Evolutionary conservation across 2,113 vertebrate species (phyloP).

Genomic region (Mungos mungo): DNA sequence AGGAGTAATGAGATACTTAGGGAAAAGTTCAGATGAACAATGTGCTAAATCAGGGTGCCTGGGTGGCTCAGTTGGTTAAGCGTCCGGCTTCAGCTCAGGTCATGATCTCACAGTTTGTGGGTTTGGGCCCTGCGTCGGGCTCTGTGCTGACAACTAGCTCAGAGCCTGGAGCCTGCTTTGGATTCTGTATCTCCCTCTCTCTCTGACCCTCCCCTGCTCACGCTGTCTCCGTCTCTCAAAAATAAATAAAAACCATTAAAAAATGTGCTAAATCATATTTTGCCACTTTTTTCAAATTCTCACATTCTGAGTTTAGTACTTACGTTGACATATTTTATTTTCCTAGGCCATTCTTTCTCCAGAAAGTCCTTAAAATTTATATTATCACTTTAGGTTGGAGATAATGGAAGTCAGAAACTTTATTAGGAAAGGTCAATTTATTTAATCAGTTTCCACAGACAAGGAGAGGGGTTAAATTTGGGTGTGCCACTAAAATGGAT

Average conservation of each 20-base stretch:
- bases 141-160: too few species aligned
- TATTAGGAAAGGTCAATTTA: not conserved
- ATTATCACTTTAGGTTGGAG: not conserved
- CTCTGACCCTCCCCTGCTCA: too few species aligned
- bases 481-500: not conserved
- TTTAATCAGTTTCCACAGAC: slow-evolving; percentile 19
- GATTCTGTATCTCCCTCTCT: too few species aligned
- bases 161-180: too few species aligned
- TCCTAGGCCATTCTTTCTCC: not conserved
- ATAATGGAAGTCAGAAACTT: not conserved
- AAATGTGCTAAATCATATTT: not conserved
- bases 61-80: too few species aligned
- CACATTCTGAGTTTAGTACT: not conserved
- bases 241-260: too few species aligned
- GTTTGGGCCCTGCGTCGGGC: too few species aligned
- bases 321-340: not conserved
- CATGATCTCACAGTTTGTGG: too few species aligned
- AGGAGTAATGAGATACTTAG: not conserved
- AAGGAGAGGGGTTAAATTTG: slow-evolving; percentile 16
- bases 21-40: not conserved
- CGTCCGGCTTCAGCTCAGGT: too few species aligned
- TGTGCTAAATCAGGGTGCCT: too few species aligned
- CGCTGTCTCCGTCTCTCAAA: too few species aligned
- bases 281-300: not conserved
- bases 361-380: slow-evolving; percentile 30